phyloP scores from a whole-genome alignment of 2,797 vertebrate species.

The Peromyscus nudipes region DNA sequence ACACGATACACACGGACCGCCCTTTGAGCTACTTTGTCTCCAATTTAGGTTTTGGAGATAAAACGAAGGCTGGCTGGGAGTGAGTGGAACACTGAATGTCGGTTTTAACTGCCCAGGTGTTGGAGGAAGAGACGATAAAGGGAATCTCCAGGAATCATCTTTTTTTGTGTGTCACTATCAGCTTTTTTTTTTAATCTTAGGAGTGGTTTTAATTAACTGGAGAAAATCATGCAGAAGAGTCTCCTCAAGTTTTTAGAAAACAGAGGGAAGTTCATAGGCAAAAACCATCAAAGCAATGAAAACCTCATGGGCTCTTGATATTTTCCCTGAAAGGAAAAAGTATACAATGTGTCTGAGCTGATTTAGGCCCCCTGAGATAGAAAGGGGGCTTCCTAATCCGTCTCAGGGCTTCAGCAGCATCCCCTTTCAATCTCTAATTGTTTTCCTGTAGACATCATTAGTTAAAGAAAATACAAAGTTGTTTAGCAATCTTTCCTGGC shows the following conservation, averaged over 20 bases:
- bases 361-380: conserved; percentile 69
- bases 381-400: conserved; percentile 67
- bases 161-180: conserved; percentile 34
- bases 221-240: conserved; percentile 70
- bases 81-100: neutral
- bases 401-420: conserved; percentile 52
- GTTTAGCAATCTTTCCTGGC: conserved; percentile 84
- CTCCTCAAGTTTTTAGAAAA: conserved; percentile 70
- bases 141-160: conserved; percentile 45
- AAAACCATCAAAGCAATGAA: conserved; percentile 80
- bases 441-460: conserved; percentile 80
- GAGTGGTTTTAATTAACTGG: conserved; percentile 80
- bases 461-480: conserved; percentile 82
- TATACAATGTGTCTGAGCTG: conserved; percentile 67
- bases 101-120: conserved; percentile 35
- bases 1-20: neutral
- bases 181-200: conserved; percentile 63
- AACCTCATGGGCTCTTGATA: conserved; percentile 77
- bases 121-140: conserved; percentile 9
- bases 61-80: neutral
- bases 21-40: conserved; percentile 1
- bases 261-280: conserved; percentile 66
- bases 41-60: neutral
- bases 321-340: conserved; percentile 73
- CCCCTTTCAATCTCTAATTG: conserved; percentile 78